Evolutionary conservation across 2,888 invertebrate species (phyloP), one percentile per base, ranked within the genome.

Genomic region (Hedya salicella): DNA sequence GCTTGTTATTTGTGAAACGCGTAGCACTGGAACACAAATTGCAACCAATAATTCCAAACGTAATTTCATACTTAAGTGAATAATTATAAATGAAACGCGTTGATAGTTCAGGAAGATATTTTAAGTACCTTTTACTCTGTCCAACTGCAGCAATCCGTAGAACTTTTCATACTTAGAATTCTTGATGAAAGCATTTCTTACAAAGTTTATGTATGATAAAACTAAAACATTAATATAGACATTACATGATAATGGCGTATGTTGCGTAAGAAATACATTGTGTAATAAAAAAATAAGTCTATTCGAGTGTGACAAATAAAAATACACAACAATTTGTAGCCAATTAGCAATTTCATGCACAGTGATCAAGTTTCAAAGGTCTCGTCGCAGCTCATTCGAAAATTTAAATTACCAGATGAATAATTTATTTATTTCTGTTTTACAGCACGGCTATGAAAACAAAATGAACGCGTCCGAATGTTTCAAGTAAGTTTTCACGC

Each of bases 381-480:
- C 39, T 60, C 49, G 36, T 52, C 59, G 25, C 46, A 59, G 65
- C 44, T 59, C 44, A 59, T 65, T 52, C 39, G 40, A 53, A 65
- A 60, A 65, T 65, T 65, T 60, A 53, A 59, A 46, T 57, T 48
- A 40, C 36, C 56, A 48, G 48, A 56, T 63, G 66, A 52, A 63
- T 68, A 52, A 49, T 62, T 48, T 57, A 52, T 68, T 54, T 62
- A 56, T 68, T 68, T 65, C 46, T 73, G 54, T 71, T 65, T 89
- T 89, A 73, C 89, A 91, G 91, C 79, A 83, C 59, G 91, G 91
- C 46, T 91, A 91, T 74, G 88, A 89, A 80, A 91, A 91, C 68
- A 89, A 86, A 82, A 90, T 91, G 88, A 90, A 89, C 71, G 91
- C 91, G 65, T 83, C 89, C 25, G 89, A 91, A 81, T 91, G 91